Evolutionary conservation across 2,113 vertebrate genomes (phyloP).

Genomic region (Ahaetulla prasina): DNA sequence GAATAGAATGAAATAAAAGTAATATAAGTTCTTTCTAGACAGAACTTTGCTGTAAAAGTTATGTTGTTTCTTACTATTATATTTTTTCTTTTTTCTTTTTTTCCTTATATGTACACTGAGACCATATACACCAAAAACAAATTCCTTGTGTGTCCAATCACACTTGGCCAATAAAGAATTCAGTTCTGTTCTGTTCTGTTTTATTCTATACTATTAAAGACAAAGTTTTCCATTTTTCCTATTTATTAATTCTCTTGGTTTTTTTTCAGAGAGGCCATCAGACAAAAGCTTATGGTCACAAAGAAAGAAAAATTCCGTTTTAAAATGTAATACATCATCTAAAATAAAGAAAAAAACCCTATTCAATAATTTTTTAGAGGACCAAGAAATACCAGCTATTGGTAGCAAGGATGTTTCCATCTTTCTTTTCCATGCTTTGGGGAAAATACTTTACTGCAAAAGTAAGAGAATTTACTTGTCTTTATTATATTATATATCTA

Average conservation of each 20-base stretch:
- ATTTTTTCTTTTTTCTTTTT: no score
- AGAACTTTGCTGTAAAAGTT: neutral
- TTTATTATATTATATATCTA: neutral
- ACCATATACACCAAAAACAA: no score
- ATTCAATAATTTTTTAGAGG: slow-evolving; percentile 55
- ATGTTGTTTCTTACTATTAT: neutral
- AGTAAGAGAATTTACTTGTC: slow-evolving; percentile 72
- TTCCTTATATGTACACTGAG: no score
- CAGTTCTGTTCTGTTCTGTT: no score
- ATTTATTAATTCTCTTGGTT: neutral
- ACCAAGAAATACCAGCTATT: slow-evolving; percentile 72
- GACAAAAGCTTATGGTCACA: slow-evolving; percentile 66
- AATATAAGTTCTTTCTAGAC: neutral
- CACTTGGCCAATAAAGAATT: no score
- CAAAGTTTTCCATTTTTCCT: slow-evolving; percentile 7
- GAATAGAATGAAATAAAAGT: neutral
- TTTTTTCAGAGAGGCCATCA: slow-evolving; percentile 60
- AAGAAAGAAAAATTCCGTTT: slow-evolving; percentile 62
- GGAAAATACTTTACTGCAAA: slow-evolving; percentile 96
- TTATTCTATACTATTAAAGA: no score
- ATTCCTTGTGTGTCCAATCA: no score
- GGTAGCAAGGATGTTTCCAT: slow-evolving; percentile 91
- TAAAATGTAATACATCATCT: slow-evolving; percentile 56
- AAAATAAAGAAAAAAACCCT: slow-evolving; percentile 69
- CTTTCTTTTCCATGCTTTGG: slow-evolving; percentile 93